Base-by-base conservation (phyloP, 92 coral and sea anemone species). In the Epizoanthus scotinus region DNA sequence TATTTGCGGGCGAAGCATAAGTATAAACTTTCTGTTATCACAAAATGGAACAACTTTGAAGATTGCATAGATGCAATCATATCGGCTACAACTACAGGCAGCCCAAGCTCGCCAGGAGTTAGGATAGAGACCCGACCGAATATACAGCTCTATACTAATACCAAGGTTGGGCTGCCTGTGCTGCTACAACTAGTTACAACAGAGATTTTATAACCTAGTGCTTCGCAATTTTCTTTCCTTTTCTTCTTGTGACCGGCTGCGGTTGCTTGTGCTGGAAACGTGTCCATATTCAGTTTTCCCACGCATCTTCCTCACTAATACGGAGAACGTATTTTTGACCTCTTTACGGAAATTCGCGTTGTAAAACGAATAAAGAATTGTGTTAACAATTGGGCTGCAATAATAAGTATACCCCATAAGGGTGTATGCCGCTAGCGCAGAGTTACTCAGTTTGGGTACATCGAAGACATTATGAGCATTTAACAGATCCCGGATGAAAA, bases 401-500 rank as follows among this genome's bases (percentile, higher is more conserved):
- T 59, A 75, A 19, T 75, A 75, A 7, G 18, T 58, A 6, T 75
- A 58, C 2, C 81, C 81, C 38, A 59, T 5, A 7, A 75, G 58
- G 2, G 67, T 31, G 34, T 34, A 59, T 5, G 8, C 4, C 8
- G 49, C 14, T 34, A 75, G 22, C 0, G 36, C 18, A 38, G 54
- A 8, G 15, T 40, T 58, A 40, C 21, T 60, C 52, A 75, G 40
- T 22, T 67, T 75, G 2, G 55, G 40, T 2, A 59, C 53, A 0
- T 75, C 68, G 0, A 75, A 4, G 8, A 75, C 22, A 38, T 27
- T 60, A 9, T 15, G 14, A 22, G 68, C 81, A 25, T 59, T 42
- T 38, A 75, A 21, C 81, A 75, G 8, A 75, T 75, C 81, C 56
- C 81, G 81, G 20, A 75, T 40, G 40, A 75, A 75, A 36, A 60